phyloP scores from a whole-genome alignment of 2,113 vertebrate species.

The Alligator sinensis region DNA sequence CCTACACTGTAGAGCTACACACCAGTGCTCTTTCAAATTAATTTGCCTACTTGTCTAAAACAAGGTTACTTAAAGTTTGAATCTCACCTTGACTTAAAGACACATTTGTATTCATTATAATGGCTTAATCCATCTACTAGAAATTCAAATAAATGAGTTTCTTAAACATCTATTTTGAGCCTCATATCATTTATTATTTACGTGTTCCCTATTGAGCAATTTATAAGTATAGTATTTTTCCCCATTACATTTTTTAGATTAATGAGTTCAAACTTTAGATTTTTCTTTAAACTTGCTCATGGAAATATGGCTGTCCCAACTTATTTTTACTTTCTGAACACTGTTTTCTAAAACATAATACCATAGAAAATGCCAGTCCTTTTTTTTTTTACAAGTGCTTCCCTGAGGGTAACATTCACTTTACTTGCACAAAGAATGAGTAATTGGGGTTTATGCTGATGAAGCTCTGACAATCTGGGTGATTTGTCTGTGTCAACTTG shows the following conservation, averaged over 20 bases:
- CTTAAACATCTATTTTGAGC: slow-evolving; percentile 8
- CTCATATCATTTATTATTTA: background rate
- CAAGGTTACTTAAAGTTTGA: background rate
- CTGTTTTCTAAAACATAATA: background rate
- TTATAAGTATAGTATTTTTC: background rate
- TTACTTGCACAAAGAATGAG: background rate
- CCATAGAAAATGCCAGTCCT: background rate
- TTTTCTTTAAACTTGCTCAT: background rate
- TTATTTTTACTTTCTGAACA: background rate
- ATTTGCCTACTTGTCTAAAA: background rate
- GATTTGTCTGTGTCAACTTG: background rate
- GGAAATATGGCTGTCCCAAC: background rate
- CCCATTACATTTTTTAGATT: background rate
- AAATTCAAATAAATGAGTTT: background rate
- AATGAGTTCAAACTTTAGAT: background rate
- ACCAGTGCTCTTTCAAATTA: background rate
- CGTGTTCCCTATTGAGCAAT: background rate
- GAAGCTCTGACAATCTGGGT: background rate
- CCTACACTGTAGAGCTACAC: background rate
- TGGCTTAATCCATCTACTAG: background rate
- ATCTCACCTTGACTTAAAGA: background rate
- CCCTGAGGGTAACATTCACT: background rate
- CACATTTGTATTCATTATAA: background rate
- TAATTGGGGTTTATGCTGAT: background rate
- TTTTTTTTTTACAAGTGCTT: background rate